Conservation (phyloP, 2,797 vertebrate species). For the Mycteria americana region DNA sequence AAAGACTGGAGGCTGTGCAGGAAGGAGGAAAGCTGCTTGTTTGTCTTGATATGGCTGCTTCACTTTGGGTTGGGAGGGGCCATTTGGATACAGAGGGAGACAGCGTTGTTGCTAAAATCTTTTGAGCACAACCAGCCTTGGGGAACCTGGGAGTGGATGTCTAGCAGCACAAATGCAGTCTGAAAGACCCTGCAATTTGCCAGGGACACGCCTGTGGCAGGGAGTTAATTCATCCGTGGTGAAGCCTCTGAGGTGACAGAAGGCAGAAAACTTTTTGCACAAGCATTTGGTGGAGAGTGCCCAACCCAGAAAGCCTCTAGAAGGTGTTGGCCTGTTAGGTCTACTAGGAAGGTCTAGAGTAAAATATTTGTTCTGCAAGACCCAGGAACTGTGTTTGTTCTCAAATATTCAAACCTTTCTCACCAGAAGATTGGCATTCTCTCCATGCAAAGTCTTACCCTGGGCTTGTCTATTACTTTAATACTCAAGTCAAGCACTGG, state of each 20-base stretch:
- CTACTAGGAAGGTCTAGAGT: not conserved
- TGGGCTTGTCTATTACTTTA: not conserved
- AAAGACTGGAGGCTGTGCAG: not conserved
- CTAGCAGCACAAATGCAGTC: not conserved
- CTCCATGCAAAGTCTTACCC: not conserved
- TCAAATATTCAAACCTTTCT: not conserved
- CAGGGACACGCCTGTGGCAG: not conserved
- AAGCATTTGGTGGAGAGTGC: not conserved
- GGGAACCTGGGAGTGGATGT: not conserved
- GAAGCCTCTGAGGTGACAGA: not conserved
- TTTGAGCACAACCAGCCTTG: not conserved
- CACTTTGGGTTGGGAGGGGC: not conserved
- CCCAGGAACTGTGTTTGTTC: not conserved
- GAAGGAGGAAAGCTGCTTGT: not conserved
- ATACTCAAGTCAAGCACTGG: not conserved
- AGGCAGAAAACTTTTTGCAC: not conserved
- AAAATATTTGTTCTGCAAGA: not conserved
- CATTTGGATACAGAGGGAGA: not conserved
- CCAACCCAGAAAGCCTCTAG: not conserved
- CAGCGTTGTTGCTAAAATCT: not conserved
- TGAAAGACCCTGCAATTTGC: not conserved
- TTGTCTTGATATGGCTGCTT: not conserved
- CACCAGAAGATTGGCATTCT: not conserved
- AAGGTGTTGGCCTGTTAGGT: not conserved
- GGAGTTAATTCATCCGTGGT: not conserved